Conservation (phyloP, 1,140 invertebrate species). For the Habropoda laboriosa region DNA sequence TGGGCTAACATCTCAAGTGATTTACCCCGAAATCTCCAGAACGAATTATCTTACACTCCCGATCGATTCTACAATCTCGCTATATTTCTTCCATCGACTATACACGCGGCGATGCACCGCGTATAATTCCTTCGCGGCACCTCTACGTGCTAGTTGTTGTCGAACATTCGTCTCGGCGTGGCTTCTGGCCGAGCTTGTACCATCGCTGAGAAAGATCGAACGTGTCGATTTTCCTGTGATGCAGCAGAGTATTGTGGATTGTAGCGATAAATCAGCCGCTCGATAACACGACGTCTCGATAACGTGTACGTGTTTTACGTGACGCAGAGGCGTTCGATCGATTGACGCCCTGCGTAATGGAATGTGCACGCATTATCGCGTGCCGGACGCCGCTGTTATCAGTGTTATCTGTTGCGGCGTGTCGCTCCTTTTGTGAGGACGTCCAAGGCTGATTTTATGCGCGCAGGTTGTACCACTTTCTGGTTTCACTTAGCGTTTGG, state of each 20-base stretch:
- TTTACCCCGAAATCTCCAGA: too few species aligned
- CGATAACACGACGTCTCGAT: constrained; percentile 18
- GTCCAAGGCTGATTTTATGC: too few species aligned
- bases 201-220: constrained; percentile 1
- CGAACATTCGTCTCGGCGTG: constrained; percentile 6
- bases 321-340: neutral
- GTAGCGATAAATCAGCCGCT: constrained; percentile 29
- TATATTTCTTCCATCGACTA: too few species aligned
- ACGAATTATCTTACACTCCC: too few species aligned
- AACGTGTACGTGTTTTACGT: constrained; percentile 29
- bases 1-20: too few species aligned
- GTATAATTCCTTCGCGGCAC: neutral
- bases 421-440: neutral
- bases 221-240: neutral
- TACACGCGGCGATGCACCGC: too few species aligned
- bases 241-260: neutral
- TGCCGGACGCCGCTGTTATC: neutral
- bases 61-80: too few species aligned
- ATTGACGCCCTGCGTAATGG: constrained; percentile 13
- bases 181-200: too few species aligned
- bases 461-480: too few species aligned
- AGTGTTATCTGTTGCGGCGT: constrained; percentile 11
- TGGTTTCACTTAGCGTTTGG: too few species aligned
- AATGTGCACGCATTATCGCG: constrained; percentile 27
- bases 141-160: neutral